Base-by-base conservation (phyloP, 2,113 vertebrate species). In the Macaca mulatta region DNA sequence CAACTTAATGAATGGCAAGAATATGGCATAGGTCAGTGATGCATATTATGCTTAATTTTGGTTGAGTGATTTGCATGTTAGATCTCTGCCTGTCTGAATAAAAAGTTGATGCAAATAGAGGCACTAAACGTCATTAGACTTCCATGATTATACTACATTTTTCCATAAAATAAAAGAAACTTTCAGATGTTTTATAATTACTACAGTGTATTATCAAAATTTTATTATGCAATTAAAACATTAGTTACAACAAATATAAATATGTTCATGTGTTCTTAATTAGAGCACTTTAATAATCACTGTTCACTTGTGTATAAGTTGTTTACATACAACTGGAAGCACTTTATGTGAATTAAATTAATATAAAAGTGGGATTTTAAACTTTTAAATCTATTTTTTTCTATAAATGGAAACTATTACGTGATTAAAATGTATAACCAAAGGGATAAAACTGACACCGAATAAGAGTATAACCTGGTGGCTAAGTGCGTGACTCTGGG, bases 201-300 rank as follows among this genome's bases (percentile, higher is more conserved):
- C 52, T 85, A 59, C 30, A 79, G 40, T 85, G 45, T 86, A 90
- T 93, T 97, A 96, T 48, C 38, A 95, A 86, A 86, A 94, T 94
- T 90, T 90, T 96, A 97, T 97, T 96, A 94, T 94, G 93, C 95
- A 96, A 97, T 97, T 97, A 98, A 95, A 98, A 94, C 55, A 97
- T 96, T 94, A 96, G 88, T 92, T 85, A 82, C 84, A 97, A 94
- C 90, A 97, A 95, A 96, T 95, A 97, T 92, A 95, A 97, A 97
- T 96, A 94, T 94, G 79, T 86, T 93, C 61, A 25, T 95, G 89
- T 94, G 78, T 95, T 97, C 95, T 94, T 96, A 97, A 97, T 97
- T 93, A 97, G 52, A 94, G 48, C n/a, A 86, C 74, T 91, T 96
- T 92, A 91, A 98, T 97, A 96, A 98, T 97, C 88, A 94, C 90